Evolutionary conservation across 2,797 vertebrate genomes (phyloP).

Genomic region (Carcharodon carcharias): DNA sequence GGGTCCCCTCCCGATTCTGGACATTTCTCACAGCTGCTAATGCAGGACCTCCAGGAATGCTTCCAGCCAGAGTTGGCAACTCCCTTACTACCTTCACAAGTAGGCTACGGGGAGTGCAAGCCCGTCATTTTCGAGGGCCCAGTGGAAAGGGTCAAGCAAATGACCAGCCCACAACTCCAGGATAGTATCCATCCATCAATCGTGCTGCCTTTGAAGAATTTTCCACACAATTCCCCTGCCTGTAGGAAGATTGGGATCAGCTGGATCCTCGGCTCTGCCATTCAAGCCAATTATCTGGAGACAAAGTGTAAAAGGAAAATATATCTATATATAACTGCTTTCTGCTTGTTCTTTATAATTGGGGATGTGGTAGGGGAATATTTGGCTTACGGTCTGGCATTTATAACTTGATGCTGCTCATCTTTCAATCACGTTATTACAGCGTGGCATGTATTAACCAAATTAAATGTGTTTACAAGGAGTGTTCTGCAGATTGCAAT

Average conservation of each 20-base stretch:
- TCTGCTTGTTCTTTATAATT: not conserved
- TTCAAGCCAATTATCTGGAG: not conserved
- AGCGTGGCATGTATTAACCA: not conserved
- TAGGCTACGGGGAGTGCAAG: too few species aligned
- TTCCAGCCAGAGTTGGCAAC: too few species aligned
- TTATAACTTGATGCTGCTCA: not conserved
- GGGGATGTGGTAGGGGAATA: not conserved
- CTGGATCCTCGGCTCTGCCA: not conserved
- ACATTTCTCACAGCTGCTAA: too few species aligned
- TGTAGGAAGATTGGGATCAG: not conserved
- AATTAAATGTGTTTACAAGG: too few species aligned
- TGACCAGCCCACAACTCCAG: too few species aligned
- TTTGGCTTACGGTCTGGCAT: not conserved
- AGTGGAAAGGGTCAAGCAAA: too few species aligned
- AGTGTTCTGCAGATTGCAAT: too few species aligned
- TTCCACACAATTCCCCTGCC: not conserved
- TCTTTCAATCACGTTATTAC: not conserved
- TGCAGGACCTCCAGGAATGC: too few species aligned
- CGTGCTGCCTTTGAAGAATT: not conserved
- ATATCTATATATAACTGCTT: not conserved
- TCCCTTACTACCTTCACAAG: too few species aligned
- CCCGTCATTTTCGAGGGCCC: too few species aligned
- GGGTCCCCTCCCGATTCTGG: too few species aligned
- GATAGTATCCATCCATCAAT: not conserved
- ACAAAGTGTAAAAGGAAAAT: not conserved